Evolutionary conservation across 2,888 invertebrate species (phyloP).

Genomic region (Eurois occulta): DNA sequence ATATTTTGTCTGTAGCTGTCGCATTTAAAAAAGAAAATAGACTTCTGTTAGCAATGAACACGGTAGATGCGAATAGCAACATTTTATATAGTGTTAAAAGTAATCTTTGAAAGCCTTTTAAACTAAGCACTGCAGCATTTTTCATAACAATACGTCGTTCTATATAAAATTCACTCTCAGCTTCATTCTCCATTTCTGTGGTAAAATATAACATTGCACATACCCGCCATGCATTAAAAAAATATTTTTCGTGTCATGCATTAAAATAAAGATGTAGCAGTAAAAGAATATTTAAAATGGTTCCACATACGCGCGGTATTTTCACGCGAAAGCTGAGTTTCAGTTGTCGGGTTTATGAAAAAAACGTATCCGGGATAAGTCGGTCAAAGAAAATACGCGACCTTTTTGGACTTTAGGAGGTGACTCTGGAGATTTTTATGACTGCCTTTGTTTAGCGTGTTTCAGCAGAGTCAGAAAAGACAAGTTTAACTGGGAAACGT

Average conservation of each 20-base stretch:
- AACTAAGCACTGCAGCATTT: conserved; percentile 13
- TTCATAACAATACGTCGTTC: conserved; percentile 18
- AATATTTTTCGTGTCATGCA: conserved; percentile 32
- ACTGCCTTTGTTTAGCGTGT: background rate
- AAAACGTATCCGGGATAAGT: conserved; percentile 10
- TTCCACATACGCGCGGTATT: conserved; percentile 8
- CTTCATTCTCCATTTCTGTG: conserved; percentile 24
- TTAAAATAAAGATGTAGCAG: conserved; percentile 28
- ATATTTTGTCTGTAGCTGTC: background rate
- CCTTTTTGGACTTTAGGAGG: background rate
- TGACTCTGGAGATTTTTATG: background rate
- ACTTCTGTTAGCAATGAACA: background rate
- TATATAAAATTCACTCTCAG: conserved; percentile 11
- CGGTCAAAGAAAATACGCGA: background rate
- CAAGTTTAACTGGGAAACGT: background rate
- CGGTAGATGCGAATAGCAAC: background rate
- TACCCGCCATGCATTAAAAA: conserved; percentile 49
- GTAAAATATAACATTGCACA: conserved; percentile 23
- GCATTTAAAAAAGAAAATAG: background rate
- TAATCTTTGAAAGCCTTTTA: conserved; percentile 18
- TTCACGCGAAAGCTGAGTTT: background rate
- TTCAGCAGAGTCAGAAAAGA: background rate
- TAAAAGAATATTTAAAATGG: conserved; percentile 48
- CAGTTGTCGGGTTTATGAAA: conserved; percentile 6
- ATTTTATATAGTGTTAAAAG: conserved; percentile 1